These are phyloP conservation scores for Spatulosminthurus flaviceps DNA, from an alignment of 2,888 invertebrate species.

Conservation along the genomic window DNA sequence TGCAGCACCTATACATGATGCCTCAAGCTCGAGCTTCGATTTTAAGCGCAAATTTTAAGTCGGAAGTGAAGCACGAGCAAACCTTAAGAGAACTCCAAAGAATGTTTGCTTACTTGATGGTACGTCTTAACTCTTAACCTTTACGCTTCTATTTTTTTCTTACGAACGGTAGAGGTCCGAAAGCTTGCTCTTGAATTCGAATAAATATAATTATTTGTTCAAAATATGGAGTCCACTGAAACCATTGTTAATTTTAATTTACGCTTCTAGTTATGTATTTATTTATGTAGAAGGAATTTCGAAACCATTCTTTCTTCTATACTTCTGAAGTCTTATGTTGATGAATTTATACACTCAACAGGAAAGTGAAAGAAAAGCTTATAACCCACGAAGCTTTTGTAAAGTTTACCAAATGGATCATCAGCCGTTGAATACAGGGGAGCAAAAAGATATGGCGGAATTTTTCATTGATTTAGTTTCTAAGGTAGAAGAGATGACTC, in stretches of 20 bases:
- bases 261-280: too few species aligned
- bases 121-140: too few species aligned
- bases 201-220: too few species aligned
- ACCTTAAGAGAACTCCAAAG: conserved; percentile 88
- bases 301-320: too few species aligned
- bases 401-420: conserved; percentile 98
- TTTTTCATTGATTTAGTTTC: conserved; percentile 97
- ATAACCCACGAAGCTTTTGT: conserved; percentile 94
- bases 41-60: conserved; percentile 77
- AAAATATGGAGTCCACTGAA: too few species aligned
- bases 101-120: conserved; percentile 93
- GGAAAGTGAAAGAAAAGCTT: conserved; percentile 94
- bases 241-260: too few species aligned
- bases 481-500: conserved; percentile 90
- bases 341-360: conserved; percentile 64
- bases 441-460: conserved; percentile 98
- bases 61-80: conserved; percentile 78
- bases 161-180: too few species aligned
- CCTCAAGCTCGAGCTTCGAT: conserved; percentile 89
- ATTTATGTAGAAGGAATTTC: too few species aligned
- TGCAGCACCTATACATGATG: conserved; percentile 98
- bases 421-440: conserved; percentile 93
- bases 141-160: too few species aligned
- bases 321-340: too few species aligned
- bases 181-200: too few species aligned